phyloP scores from a whole-genome alignment of 2,113 vertebrate species.

The Promerops cafer region DNA sequence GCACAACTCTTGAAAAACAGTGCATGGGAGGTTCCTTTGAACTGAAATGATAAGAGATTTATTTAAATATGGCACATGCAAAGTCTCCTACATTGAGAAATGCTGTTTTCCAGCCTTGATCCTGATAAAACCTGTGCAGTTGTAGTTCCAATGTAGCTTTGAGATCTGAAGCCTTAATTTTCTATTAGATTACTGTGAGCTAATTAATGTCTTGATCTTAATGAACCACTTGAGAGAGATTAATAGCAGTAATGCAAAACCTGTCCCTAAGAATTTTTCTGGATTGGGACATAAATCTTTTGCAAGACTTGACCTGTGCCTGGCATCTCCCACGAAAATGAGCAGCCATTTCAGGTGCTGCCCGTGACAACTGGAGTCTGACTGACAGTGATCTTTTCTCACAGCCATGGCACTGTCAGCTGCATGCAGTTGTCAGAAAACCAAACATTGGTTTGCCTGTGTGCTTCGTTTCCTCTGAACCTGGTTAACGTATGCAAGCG shows the following conservation, averaged over 20 bases:
- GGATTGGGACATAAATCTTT: not conserved
- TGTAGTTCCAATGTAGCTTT: conserved; percentile 34
- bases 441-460: not conserved
- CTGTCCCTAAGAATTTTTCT: not conserved
- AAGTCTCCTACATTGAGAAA: not conserved
- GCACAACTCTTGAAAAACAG: not conserved
- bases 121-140: not conserved
- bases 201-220: conserved; percentile 4
- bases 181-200: not conserved
- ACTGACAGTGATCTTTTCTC: not conserved
- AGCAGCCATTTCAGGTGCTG: not conserved
- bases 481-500: not conserved
- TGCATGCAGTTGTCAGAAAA: not conserved
- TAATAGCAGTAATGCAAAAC: not conserved
- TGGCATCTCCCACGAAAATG: not conserved
- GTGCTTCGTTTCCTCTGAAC: not conserved
- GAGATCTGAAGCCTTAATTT: conserved; percentile 54
- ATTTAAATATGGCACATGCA: not conserved
- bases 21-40: not conserved
- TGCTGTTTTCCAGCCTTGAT: conserved; percentile 1
- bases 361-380: not conserved
- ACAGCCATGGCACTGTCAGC: not conserved
- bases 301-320: not conserved
- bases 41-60: not conserved
- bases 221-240: not conserved